phyloP scores from a whole-genome alignment of 2,888 invertebrate species.

The Plebejus anna region DNA sequence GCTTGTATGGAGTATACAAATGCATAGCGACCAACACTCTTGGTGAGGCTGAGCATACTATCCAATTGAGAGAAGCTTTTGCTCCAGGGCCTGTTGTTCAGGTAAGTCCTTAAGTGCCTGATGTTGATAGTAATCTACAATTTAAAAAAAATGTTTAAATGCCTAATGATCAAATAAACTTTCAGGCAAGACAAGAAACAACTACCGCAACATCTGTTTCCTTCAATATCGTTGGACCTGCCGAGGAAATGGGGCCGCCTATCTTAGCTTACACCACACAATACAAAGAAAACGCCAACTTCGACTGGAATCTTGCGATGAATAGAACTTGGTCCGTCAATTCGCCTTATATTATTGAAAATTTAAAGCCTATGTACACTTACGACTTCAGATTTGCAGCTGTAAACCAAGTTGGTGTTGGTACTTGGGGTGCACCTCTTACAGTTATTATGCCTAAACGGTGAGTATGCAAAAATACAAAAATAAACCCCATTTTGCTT shows the following conservation, averaged over 20 bases:
- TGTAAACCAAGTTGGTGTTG: conserved; percentile 89
- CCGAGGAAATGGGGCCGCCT: conserved; percentile 87
- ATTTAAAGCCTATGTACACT: conserved; percentile 85
- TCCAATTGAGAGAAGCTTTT: conserved; percentile 86
- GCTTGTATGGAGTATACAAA: conserved; percentile 87
- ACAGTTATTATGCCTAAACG: conserved; percentile 86
- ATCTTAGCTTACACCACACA: conserved; percentile 86
- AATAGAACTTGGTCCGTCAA: conserved; percentile 90
- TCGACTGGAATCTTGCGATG: conserved; percentile 84
- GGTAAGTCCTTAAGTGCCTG: conserved; percentile 46
- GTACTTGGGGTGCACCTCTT: conserved; percentile 84
- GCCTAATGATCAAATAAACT: conserved; percentile 20
- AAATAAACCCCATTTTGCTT: background rate
- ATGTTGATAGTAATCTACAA: background rate
- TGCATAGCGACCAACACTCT: conserved; percentile 89
- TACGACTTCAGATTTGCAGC: conserved; percentile 93
- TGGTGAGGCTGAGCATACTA: conserved; percentile 83
- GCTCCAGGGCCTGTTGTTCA: conserved; percentile 83
- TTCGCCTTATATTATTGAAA: conserved; percentile 89
- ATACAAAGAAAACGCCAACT: conserved; percentile 84
- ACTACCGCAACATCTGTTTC: conserved; percentile 92
- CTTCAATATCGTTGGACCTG: conserved; percentile 88
- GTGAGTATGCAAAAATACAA: conserved; percentile 43
- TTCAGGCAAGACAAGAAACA: conserved; percentile 82
- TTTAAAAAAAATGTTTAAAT: background rate